Percentiles rank a stretch among this genome's conserved stretches.
Evolutionary conservation across 2,797 vertebrate species (phyloP).

Genomic region (Kryptolebias ocellatus): DNA sequence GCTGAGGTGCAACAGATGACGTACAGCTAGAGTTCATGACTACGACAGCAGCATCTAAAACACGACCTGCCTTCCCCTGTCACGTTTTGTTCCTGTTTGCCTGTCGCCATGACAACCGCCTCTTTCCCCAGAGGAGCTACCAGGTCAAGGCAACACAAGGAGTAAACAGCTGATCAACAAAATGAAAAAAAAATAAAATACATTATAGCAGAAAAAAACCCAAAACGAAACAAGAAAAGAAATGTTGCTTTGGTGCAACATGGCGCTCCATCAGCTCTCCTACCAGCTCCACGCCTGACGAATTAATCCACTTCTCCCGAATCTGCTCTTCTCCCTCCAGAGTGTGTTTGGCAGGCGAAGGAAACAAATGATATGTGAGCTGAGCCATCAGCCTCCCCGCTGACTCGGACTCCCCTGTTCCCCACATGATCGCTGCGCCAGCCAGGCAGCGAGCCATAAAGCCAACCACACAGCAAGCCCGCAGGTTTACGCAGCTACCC

Average conservation of each 20-base stretch:
- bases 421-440: slow-evolving; percentile 12
- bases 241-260: slow-evolving; percentile 2
- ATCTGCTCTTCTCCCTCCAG: slow-evolving; percentile 29
- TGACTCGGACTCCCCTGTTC: slow-evolving; percentile 27
- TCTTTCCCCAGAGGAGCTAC: slow-evolving; percentile 51
- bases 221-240: background rate
- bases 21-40: slow-evolving; percentile 32
- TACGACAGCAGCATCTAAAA: slow-evolving; percentile 49
- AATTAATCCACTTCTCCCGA: slow-evolving; percentile 44
- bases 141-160: slow-evolving; percentile 23
- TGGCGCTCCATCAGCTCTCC: slow-evolving; percentile 19
- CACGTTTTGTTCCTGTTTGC: slow-evolving; percentile 48
- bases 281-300: slow-evolving; percentile 21
- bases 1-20: slow-evolving; percentile 11
- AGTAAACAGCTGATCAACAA: background rate
- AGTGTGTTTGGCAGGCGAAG: slow-evolving; percentile 48
- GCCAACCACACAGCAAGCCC: background rate
- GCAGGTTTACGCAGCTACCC: background rate
- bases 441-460: slow-evolving; percentile 13
- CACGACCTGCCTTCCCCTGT: slow-evolving; percentile 36
- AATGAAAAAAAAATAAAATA: background rate
- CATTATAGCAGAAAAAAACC: background rate
- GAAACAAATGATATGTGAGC: slow-evolving; percentile 53
- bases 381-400: slow-evolving; percentile 44
- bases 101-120: slow-evolving; percentile 67